phyloP scores from a whole-genome alignment of 2,888 invertebrate species.

The Cantharis flavilabris region DNA sequence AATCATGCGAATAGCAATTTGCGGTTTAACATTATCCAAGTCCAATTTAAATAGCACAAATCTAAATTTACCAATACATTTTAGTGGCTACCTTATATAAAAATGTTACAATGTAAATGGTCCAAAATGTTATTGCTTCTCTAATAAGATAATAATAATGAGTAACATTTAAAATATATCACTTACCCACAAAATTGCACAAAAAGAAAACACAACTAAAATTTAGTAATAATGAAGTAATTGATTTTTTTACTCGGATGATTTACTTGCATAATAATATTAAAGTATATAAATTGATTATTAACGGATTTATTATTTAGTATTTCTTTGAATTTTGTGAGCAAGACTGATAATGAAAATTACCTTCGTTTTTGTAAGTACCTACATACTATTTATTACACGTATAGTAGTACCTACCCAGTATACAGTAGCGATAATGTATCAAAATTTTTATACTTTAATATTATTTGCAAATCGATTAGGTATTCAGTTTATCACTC shows the following conservation, averaged over 20 bases:
- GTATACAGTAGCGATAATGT: not conserved
- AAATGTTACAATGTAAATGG: not conserved
- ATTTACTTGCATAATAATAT: conserved; percentile 17
- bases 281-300: conserved; percentile 21
- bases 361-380: conserved; percentile 16
- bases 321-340: conserved; percentile 3
- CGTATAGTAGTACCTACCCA: no score
- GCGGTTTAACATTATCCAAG: conserved; percentile 3
- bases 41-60: not conserved
- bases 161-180: not conserved
- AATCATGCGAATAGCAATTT: conserved; percentile 4
- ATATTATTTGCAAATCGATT: not conserved
- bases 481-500: not conserved
- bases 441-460: not conserved
- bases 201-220: conserved; percentile 10
- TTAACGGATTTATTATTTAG: conserved; percentile 8
- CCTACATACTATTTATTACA: no score
- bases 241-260: conserved; percentile 13
- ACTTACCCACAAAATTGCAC: conserved; percentile 22
- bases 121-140: not conserved
- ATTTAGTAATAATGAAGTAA: conserved; percentile 5
- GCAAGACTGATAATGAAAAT: conserved; percentile 6
- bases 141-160: not conserved
- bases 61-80: not conserved
- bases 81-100: not conserved